Base-by-base conservation (phyloP, 2,113 vertebrate species). In the Triplophysa dalaica region DNA sequence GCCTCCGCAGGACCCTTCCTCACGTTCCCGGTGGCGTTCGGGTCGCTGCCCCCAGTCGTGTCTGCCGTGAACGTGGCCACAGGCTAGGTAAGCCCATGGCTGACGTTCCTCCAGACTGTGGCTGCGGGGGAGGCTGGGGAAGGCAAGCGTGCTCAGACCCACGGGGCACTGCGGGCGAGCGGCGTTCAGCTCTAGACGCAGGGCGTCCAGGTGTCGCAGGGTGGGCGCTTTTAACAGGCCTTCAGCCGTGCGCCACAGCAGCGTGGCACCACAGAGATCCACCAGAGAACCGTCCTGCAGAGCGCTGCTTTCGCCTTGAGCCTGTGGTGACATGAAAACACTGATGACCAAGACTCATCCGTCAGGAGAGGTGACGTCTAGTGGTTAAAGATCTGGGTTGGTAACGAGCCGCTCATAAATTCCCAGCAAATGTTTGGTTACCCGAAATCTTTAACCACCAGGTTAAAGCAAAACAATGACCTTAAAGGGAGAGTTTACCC, bases 31-130 rank as follows among this genome's bases (percentile, higher is more conserved):
- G 69, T 70, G 70, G 12, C 85, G 85, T 76, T 92, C 86, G 0
- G 91, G 87, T 56, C 92, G 85, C 86, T 92, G 90, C 63, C 93
- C 93, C 98, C 98, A 99, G 92, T 99, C 95, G 88, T 99, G 97
- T 77, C 97, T 95, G 80, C 98, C 98, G 0, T 99, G 97, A 41
- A 99, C 97, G 0, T 99, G 98, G 62, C 97, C 97, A 0, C 98
- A 99, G 83, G 94, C 91, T 86, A 99, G 95, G 90, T 98, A 99
- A 0, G 96, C 97, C 97, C 97, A 99, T 1, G 97, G 97, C 93
- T 98, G 97, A 77, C 97, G 97, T 86, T 99, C 97, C 84, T 98
- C 97, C n/a, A 99, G 95, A 87, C 96, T 97, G 82, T 98, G 96
- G 64, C 97, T 98, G 82, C 95, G 92, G 50, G 92, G 95, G 85